Percentiles rank a stretch among this genome's conserved stretches.
Evolutionary conservation across 1,140 invertebrate species (phyloP).

Genomic region (Patella vulgata): DNA sequence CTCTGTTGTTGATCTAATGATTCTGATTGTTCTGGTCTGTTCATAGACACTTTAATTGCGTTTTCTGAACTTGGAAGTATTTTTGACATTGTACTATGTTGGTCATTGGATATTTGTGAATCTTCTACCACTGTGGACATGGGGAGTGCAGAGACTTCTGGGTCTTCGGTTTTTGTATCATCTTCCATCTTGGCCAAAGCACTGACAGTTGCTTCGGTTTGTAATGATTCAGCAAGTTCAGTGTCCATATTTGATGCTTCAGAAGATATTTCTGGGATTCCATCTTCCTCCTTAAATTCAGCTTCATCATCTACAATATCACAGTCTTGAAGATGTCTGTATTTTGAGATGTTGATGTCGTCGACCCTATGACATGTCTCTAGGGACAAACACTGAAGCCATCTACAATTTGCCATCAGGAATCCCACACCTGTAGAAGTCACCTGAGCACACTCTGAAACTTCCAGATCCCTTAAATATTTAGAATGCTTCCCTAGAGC

Average conservation of each 20-base stretch:
- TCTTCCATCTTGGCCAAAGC: neutral
- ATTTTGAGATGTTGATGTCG: slow-evolving; percentile 9
- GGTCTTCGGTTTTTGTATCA: no score
- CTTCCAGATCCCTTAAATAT: slow-evolving; percentile 15
- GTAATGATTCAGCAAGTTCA: neutral
- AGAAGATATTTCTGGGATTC: neutral
- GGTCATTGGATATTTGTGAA: no score
- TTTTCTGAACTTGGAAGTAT: neutral
- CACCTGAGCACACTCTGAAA: slow-evolving; percentile 23
- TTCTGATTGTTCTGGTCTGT: neutral
- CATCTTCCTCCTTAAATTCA: neutral
- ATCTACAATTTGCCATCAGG: slow-evolving; percentile 22
- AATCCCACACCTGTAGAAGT: slow-evolving; percentile 24
- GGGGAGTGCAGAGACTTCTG: no score
- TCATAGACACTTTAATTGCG: neutral
- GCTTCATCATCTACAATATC: neutral
- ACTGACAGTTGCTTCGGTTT: neutral
- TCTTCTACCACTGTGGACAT: no score
- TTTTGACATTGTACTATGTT: neutral
- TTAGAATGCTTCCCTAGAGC: slow-evolving; percentile 21
- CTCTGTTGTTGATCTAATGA: neutral
- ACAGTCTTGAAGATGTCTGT: neutral
- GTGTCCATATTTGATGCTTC: neutral
- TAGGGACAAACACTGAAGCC: slow-evolving; percentile 17
- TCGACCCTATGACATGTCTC: slow-evolving; percentile 26